Evolutionary conservation across 1,140 invertebrate species (phyloP).

Genomic region (Drosophila athabasca): DNA sequence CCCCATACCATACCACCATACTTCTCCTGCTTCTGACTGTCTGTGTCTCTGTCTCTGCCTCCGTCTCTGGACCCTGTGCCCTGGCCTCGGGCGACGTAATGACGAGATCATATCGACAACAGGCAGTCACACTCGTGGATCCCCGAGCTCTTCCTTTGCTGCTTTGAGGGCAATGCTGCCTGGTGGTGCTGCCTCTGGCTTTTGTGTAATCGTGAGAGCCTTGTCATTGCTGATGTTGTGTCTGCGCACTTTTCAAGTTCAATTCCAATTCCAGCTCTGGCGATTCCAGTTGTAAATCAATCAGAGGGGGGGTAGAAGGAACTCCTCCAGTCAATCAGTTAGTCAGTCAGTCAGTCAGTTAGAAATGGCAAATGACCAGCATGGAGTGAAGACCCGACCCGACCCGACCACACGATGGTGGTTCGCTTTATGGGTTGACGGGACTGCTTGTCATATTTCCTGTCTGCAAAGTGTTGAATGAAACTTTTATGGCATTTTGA

Average conservation of each 20-base stretch:
- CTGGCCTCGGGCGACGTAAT: slow-evolving; percentile 51
- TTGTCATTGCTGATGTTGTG: slow-evolving; percentile 34
- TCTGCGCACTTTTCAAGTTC: slow-evolving; percentile 75
- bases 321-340: slow-evolving; percentile 24
- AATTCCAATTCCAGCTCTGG: slow-evolving; percentile 61
- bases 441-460: slow-evolving; percentile 59
- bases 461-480: slow-evolving; percentile 55
- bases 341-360: slow-evolving; percentile 29
- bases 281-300: slow-evolving; percentile 56
- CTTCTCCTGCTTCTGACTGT: background rate
- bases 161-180: background rate
- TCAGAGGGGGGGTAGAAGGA: slow-evolving; percentile 16
- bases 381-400: slow-evolving; percentile 22
- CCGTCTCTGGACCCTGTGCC: too few species aligned
- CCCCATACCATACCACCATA: background rate
- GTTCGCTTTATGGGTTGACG: slow-evolving; percentile 30
- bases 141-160: slow-evolving; percentile 14
- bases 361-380: slow-evolving; percentile 60
- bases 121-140: slow-evolving; percentile 36
- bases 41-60: background rate
- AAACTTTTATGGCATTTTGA: slow-evolving; percentile 59
- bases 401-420: slow-evolving; percentile 2
- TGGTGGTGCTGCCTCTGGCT: slow-evolving; percentile 10
- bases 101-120: slow-evolving; percentile 76
- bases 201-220: slow-evolving; percentile 63